phyloP scores from a whole-genome alignment of 1,140 invertebrate species.

The Danaus melanippus region DNA sequence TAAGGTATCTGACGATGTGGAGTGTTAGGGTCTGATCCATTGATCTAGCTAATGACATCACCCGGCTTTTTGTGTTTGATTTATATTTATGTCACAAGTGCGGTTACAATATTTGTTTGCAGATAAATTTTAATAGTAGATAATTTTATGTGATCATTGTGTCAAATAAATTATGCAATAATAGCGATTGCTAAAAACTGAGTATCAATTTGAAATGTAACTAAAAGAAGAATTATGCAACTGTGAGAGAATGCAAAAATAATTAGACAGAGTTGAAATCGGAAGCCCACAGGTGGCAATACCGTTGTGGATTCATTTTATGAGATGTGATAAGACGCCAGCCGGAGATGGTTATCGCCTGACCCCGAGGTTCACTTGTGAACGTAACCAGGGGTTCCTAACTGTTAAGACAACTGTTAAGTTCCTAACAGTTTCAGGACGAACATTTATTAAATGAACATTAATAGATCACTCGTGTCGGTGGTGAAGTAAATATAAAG shows the following conservation, averaged over 20 bases:
- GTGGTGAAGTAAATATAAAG: background rate
- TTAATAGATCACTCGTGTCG: too few species aligned
- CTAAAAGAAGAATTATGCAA: slow-evolving; percentile 1
- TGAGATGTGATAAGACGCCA: slow-evolving; percentile 31
- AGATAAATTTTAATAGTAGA: slow-evolving; percentile 4
- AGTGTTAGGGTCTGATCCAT: slow-evolving; percentile 29
- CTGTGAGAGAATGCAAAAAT: too few species aligned
- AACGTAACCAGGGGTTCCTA: slow-evolving; percentile 24
- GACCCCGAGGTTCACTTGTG: slow-evolving; percentile 42
- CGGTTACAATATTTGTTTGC: slow-evolving; percentile 4
- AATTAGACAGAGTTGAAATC: slow-evolving; percentile 5
- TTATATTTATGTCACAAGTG: slow-evolving; percentile 6
- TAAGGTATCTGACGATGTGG: slow-evolving; percentile 45
- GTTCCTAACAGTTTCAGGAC: too few species aligned
- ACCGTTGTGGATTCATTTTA: slow-evolving; percentile 44
- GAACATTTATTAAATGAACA: too few species aligned
- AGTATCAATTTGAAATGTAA: background rate
- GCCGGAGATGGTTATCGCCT: slow-evolving; percentile 34
- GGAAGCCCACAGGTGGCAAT: slow-evolving; percentile 31
- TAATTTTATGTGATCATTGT: slow-evolving; percentile 1
- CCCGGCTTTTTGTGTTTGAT: slow-evolving; percentile 14
- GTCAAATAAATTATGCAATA: background rate
- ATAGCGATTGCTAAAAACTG: slow-evolving; percentile 5
- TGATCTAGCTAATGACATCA: slow-evolving; percentile 16
- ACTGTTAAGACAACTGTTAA: slow-evolving; percentile 21